A percentile compares a stretch with the other conserved stretches of the same genome.
Conservation (phyloP, 1,140 invertebrate species). For the Bombus confusus region DNA sequence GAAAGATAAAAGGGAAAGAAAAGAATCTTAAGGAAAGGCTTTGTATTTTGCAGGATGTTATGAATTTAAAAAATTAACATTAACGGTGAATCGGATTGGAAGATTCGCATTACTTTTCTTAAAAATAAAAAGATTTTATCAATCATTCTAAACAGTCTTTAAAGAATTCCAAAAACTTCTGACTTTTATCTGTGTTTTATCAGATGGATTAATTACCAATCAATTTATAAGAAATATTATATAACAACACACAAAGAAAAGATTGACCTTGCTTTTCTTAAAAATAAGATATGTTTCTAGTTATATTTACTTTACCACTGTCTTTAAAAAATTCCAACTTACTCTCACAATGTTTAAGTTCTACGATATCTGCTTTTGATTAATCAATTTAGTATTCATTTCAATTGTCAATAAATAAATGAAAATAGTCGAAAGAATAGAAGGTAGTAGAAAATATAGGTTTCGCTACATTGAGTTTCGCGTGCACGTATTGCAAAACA, state of each 20-base stretch:
- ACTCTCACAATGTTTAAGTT: not conserved
- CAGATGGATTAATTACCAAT: not conserved
- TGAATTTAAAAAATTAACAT: conserved; percentile 5
- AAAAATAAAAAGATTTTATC: not conserved
- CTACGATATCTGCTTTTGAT: not conserved
- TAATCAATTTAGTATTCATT: not conserved
- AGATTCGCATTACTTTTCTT: not conserved
- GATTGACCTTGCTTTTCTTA: not conserved
- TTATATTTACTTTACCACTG: not conserved
- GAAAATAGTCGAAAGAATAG: too few species aligned
- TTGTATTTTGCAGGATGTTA: not conserved
- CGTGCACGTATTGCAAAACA: not conserved
- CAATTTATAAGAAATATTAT: not conserved
- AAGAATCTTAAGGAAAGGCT: not conserved
- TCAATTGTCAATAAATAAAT: not conserved
- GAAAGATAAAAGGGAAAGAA: not conserved
- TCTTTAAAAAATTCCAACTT: not conserved
- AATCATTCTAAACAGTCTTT: too few species aligned
- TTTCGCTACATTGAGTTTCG: not conserved
- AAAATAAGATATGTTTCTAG: not conserved
- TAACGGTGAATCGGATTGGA: not conserved
- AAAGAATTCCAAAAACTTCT: not conserved
- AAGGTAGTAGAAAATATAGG: too few species aligned
- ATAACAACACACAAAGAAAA: too few species aligned
- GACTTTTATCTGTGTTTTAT: too few species aligned